phyloP scores from a whole-genome alignment of 2,888 invertebrate genomes.

The Agrypnus murinus region DNA sequence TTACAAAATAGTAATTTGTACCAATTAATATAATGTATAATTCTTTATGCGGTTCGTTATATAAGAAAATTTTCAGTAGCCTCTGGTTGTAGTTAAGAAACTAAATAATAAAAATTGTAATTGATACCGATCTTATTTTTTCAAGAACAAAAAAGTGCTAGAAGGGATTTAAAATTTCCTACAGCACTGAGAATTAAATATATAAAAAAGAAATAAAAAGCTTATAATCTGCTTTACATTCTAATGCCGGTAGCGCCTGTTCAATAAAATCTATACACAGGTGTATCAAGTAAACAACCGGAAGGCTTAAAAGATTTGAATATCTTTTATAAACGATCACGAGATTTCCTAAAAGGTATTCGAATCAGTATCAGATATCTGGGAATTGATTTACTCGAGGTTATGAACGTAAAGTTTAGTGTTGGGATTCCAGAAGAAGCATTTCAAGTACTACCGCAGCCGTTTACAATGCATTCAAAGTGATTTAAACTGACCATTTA shows the following conservation, averaged over 20 bases:
- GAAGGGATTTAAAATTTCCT: constrained; percentile 16
- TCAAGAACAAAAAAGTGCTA: constrained; percentile 5
- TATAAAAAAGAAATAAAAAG: constrained; percentile 8
- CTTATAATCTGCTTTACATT: constrained; percentile 17
- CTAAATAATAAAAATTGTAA: constrained; percentile 22
- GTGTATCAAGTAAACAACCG: constrained; percentile 31
- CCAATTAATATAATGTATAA: too few species aligned
- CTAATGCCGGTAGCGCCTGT: constrained; percentile 30
- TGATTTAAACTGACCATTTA: constrained; percentile 58
- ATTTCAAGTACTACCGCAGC: constrained; percentile 49
- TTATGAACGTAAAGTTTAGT: constrained; percentile 43
- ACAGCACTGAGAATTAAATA: background rate
- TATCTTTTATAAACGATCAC: constrained; percentile 30
- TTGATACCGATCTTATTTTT: constrained; percentile 6
- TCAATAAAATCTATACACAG: constrained; percentile 21
- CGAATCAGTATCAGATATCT: constrained; percentile 52
- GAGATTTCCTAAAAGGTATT: constrained; percentile 45
- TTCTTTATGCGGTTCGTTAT: background rate
- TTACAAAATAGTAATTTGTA: too few species aligned
- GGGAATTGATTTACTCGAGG: constrained; percentile 52
- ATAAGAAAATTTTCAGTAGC: background rate
- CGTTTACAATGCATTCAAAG: constrained; percentile 52
- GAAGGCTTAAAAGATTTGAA: constrained; percentile 28
- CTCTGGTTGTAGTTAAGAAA: constrained; percentile 5
- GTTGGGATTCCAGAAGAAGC: constrained; percentile 46